Percentiles rank a stretch among this genome's conserved stretches.
phyloP scores from a whole-genome alignment of 2,888 invertebrate genomes.

The Lasioglossum morio region DNA sequence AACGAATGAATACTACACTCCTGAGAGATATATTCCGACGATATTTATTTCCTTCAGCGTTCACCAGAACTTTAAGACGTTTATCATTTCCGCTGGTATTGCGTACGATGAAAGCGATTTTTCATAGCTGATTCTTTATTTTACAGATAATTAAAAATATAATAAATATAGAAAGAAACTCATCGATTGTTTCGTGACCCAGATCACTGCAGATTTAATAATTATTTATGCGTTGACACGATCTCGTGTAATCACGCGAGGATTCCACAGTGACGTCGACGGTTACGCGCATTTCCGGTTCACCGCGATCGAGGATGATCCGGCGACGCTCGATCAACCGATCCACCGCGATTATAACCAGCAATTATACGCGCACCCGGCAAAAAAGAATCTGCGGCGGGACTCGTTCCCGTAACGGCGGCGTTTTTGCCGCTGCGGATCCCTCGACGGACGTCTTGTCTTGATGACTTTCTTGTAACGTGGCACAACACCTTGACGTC shows the following conservation, averaged over 20 bases:
- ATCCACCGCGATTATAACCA: conserved; percentile 15
- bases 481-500: conserved; percentile 28
- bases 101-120: too few relatives aligned
- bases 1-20: background rate
- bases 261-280: background rate
- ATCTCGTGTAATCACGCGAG: background rate
- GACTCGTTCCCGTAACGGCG: conserved; percentile 15
- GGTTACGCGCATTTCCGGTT: conserved; percentile 20
- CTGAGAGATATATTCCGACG: background rate
- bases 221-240: background rate
- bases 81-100: too few relatives aligned
- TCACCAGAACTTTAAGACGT: too few relatives aligned
- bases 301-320: background rate
- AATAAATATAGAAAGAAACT: too few relatives aligned
- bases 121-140: too few relatives aligned
- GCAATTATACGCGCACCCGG: conserved; percentile 20
- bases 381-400: background rate
- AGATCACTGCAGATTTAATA: background rate
- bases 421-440: conserved; percentile 21
- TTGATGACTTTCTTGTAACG: conserved; percentile 26
- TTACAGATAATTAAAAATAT: too few relatives aligned
- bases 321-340: conserved; percentile 5
- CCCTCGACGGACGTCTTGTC: conserved; percentile 17
- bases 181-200: background rate
- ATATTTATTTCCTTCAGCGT: background rate